Conservation (phyloP, 2,797 vertebrate genomes). For the Coccyzus lansbergi region DNA sequence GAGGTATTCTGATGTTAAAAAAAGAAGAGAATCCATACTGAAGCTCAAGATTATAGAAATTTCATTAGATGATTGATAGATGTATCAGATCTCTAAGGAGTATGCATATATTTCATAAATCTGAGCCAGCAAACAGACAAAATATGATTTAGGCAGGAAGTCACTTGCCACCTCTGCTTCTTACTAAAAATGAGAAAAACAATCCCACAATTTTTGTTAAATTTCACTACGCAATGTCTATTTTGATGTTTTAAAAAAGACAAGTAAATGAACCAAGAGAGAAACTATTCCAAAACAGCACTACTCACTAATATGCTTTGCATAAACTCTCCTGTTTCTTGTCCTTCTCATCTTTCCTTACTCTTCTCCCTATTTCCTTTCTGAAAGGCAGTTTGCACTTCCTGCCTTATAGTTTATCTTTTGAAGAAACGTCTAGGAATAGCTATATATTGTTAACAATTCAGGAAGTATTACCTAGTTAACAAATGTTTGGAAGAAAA, state of each 20-base stretch:
- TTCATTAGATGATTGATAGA: background rate
- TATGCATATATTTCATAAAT: background rate
- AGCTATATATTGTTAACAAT: background rate
- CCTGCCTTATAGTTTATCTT: background rate
- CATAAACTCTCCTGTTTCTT: background rate
- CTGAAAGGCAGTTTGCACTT: background rate
- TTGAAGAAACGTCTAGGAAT: background rate
- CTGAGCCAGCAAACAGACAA: background rate
- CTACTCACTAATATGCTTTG: background rate
- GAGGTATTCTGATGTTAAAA: background rate
- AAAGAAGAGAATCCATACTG: background rate
- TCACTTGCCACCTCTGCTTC: background rate
- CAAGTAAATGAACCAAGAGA: background rate
- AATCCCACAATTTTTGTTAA: background rate
- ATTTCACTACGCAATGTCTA: background rate
- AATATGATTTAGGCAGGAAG: background rate
- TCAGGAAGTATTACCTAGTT: background rate
- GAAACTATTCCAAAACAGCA: background rate
- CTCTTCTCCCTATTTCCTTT: background rate
- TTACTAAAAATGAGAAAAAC: background rate
- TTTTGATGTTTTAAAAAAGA: background rate
- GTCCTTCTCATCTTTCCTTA: background rate
- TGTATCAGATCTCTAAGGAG: background rate
- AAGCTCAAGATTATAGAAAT: background rate
- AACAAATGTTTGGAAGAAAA: background rate